A percentile compares a stretch with the other conserved stretches of the same genome.
phyloP scores from a whole-genome alignment of 2,113 vertebrate species.

The Herpetotheres cachinnans region DNA sequence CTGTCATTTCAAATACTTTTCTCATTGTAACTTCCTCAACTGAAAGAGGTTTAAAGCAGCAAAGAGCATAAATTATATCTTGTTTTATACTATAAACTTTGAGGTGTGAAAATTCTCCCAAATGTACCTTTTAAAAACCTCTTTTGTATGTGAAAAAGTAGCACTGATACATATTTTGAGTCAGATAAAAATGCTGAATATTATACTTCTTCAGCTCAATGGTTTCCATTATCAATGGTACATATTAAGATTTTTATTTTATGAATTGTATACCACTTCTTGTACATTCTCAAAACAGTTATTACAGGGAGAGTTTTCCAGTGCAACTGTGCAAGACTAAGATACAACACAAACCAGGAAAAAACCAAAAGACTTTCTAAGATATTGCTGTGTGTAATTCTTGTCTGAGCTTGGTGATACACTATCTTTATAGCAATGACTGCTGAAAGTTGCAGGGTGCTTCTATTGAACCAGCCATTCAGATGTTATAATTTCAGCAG shows the following conservation, averaged over 20 bases:
- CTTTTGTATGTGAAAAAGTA: not conserved
- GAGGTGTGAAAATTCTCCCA: not conserved
- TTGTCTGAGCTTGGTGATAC: not conserved
- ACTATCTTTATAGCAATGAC: not conserved
- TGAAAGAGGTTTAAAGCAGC: slow-evolving; percentile 1
- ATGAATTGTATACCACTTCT: not conserved
- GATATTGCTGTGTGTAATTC: not conserved
- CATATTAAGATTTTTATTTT: not conserved
- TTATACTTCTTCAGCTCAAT: not conserved
- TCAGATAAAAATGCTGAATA: not conserved
- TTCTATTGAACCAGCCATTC: not conserved
- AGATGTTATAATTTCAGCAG: not conserved
- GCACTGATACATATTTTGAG: not conserved
- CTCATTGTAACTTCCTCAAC: not conserved
- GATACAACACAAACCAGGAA: not conserved
- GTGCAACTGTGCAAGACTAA: not conserved
- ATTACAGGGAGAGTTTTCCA: not conserved
- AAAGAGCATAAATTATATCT: not conserved
- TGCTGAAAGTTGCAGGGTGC: not conserved
- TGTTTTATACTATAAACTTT: not conserved
- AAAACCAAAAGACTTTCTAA: not conserved
- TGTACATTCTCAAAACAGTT: not conserved
- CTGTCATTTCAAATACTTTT: slow-evolving; percentile 22
- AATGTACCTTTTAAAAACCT: not conserved
- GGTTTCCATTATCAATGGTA: not conserved